These are phyloP conservation scores for Turritopsis dohrnii DNA, from an alignment of 30 jellyfish, hydroid and myxozoan species.

Conservation along the genomic window DNA sequence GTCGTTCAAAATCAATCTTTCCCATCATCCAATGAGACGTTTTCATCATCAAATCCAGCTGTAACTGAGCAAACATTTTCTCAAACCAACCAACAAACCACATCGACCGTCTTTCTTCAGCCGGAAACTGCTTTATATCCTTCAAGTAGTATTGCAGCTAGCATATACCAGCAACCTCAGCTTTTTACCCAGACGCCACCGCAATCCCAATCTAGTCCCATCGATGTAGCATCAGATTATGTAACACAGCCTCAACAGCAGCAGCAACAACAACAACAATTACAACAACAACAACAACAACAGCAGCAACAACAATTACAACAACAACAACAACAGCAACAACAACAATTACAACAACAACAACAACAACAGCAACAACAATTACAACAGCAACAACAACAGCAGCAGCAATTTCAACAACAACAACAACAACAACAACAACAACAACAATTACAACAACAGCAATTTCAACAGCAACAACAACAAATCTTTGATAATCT, in stretches of 20 bases:
- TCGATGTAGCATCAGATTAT: neutral
- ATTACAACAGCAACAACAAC: slow-evolving; percentile 8
- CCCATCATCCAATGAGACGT: slow-evolving; percentile 19
- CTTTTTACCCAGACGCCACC: neutral
- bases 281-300: neutral
- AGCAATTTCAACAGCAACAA: neutral
- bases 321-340: slow-evolving; percentile 7
- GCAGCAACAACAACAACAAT: neutral
- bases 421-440: neutral
- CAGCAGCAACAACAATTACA: neutral
- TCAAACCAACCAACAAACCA: neutral
- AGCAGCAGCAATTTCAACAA: neutral
- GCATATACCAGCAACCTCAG: neutral
- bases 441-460: neutral
- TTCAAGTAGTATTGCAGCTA: neutral
- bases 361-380: slow-evolving; percentile 2
- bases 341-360: neutral
- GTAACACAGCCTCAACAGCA: neutral
- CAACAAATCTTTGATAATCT: neutral
- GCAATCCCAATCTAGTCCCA: neutral
- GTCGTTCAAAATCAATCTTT: slow-evolving; percentile 2
- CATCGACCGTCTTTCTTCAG: neutral
- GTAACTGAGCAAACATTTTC: slow-evolving; percentile 7
- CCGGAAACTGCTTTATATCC: neutral
- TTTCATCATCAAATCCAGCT: slow-evolving; percentile 25